Evolutionary conservation across 2,797 vertebrate genomes (phyloP).

Genomic region (Apogon hyalosoma): DNA sequence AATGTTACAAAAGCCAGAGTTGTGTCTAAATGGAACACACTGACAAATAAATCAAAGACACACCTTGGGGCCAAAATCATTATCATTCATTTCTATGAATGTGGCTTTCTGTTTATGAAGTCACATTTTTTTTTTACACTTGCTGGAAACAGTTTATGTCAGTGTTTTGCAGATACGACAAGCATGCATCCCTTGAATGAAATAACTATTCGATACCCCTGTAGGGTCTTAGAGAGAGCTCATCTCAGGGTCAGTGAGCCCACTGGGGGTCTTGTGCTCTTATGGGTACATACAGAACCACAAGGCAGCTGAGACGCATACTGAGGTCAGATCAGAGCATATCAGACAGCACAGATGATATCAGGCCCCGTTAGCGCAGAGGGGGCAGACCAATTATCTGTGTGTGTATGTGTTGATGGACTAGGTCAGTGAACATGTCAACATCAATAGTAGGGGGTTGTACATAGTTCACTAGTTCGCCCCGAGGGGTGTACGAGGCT

Average conservation of each 20-base stretch:
- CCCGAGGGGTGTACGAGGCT: constrained; percentile 38
- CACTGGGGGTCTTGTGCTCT: constrained; percentile 59
- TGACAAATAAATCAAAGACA: constrained; percentile 12
- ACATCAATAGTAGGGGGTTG: constrained; percentile 72
- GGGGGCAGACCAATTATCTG: constrained; percentile 53
- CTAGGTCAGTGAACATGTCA: constrained; percentile 81
- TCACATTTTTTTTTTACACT: constrained; percentile 21
- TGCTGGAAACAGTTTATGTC: constrained; percentile 7
- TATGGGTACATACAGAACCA: constrained; percentile 47
- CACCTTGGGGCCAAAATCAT: neutral
- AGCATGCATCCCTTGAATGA: constrained; percentile 16
- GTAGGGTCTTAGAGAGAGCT: constrained; percentile 41
- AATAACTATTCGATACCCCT: constrained; percentile 32
- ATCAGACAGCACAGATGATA: constrained; percentile 71
- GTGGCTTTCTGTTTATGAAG: constrained; percentile 34
- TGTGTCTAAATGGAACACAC: neutral
- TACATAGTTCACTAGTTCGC: constrained; percentile 58
- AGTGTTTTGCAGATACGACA: constrained; percentile 26
- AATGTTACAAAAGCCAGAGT: neutral
- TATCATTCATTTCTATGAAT: constrained; percentile 19
- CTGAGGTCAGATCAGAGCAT: constrained; percentile 52
- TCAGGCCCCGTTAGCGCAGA: constrained; percentile 53
- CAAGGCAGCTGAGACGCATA: constrained; percentile 38
- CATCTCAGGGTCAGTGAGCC: constrained; percentile 62
- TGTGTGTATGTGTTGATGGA: constrained; percentile 61